phyloP scores from a whole-genome alignment of 2,113 vertebrate genomes.

The Zapornia atra region DNA sequence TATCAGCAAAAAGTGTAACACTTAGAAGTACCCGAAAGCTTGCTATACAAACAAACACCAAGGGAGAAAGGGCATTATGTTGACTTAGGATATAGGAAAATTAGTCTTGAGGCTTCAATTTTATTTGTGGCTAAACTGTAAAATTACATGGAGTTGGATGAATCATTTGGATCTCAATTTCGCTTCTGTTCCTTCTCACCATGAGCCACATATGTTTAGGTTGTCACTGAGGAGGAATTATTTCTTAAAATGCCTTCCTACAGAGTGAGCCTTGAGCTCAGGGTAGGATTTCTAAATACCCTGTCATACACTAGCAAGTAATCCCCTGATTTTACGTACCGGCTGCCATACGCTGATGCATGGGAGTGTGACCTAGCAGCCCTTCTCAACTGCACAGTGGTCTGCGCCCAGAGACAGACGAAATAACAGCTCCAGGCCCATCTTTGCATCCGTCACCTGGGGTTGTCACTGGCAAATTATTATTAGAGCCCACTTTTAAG shows the following conservation, averaged over 20 bases:
- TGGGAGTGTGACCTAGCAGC: background rate
- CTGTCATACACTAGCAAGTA: background rate
- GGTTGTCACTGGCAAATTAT: background rate
- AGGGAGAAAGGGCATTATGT: background rate
- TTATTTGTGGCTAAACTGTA: background rate
- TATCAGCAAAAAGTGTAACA: rapidly evolving
- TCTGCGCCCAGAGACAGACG: background rate
- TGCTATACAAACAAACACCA: background rate
- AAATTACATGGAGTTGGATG: background rate
- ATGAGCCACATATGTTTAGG: rapidly evolving
- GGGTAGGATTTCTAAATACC: background rate
- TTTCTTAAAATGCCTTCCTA: background rate
- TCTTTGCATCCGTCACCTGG: rapidly evolving
- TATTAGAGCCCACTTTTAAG: rapidly evolving
- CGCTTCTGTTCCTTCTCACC: rapidly evolving
- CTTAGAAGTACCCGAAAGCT: background rate
- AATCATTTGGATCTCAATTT: background rate
- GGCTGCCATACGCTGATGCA: rapidly evolving
- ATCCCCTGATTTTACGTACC: background rate
- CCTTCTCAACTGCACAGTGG: rapidly evolving
- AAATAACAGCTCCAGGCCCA: background rate
- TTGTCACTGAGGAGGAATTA: background rate
- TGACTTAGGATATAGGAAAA: background rate
- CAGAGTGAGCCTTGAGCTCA: background rate
- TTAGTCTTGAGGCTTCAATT: background rate